Conservation (phyloP, 2,888 invertebrate genomes). For the Microctonus aethiopoides region DNA sequence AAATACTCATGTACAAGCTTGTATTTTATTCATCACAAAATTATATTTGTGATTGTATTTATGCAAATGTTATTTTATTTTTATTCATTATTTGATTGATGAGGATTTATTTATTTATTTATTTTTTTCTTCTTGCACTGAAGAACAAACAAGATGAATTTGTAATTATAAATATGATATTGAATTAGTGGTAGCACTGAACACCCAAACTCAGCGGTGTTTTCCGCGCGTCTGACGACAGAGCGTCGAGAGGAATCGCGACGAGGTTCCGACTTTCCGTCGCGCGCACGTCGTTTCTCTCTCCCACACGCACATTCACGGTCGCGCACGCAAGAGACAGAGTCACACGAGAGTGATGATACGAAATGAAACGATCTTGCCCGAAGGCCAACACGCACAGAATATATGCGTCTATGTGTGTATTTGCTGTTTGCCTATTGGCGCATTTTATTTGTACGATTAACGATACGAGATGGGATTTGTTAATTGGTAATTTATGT, state of each 20-base stretch:
- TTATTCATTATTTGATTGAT: too few relatives aligned
- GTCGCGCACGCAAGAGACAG: too few relatives aligned
- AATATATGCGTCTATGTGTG: background rate
- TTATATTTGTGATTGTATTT: too few relatives aligned
- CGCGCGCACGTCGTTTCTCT: conserved; percentile 20
- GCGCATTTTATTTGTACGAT: background rate
- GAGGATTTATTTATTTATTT: too few relatives aligned
- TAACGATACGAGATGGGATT: background rate
- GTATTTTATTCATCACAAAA: too few relatives aligned
- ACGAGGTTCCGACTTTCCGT: conserved; percentile 35
- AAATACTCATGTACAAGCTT: too few relatives aligned
- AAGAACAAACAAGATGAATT: background rate
- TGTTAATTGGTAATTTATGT: background rate
- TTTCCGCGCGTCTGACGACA: conserved; percentile 50
- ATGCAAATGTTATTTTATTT: too few relatives aligned
- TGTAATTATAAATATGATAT: too few relatives aligned
- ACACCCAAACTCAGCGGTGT: conserved; percentile 42
- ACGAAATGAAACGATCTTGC: background rate
- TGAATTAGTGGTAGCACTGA: background rate
- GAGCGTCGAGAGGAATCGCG: background rate
- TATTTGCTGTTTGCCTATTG: background rate
- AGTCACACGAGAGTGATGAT: background rate
- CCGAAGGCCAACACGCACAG: too few relatives aligned
- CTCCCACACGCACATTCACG: conserved; percentile 20
- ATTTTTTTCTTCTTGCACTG: background rate